phyloP scores from a whole-genome alignment of 2,888 invertebrate species.

The Schizotus pectinicornis region DNA sequence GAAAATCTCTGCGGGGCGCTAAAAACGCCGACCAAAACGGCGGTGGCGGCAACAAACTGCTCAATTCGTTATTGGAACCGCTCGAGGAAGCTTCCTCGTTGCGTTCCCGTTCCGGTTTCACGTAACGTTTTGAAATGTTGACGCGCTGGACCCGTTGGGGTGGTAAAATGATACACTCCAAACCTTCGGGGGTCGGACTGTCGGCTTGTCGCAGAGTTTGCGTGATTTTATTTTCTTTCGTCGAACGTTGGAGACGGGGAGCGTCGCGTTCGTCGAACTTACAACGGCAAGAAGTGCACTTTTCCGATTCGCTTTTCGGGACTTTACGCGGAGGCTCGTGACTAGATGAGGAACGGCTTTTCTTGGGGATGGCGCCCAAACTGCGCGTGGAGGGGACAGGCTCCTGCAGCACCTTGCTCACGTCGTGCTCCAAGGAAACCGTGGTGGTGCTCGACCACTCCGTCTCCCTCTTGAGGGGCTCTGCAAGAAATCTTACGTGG shows the following conservation, averaged over 20 bases:
- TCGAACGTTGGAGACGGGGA: conserved; percentile 41
- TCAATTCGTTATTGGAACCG: conserved; percentile 69
- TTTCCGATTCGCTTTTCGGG: conserved; percentile 54
- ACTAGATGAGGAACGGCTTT: conserved; percentile 49
- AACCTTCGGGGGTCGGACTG: conserved; percentile 45
- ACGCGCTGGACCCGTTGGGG: conserved; percentile 49
- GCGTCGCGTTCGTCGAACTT: conserved; percentile 31
- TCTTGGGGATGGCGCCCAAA: conserved; percentile 76
- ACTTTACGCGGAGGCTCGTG: conserved; percentile 38
- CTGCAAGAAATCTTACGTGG: conserved; percentile 40
- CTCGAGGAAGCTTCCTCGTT: conserved; percentile 59
- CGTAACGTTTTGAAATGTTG: conserved; percentile 22
- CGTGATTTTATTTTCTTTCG: conserved; percentile 51
- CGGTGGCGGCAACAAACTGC: conserved; percentile 66
- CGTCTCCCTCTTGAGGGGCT: conserved; percentile 59
- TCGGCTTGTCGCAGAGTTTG: conserved; percentile 45
- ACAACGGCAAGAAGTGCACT: conserved; percentile 49
- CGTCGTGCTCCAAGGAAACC: conserved; percentile 59
- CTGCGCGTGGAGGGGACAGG: conserved; percentile 60
- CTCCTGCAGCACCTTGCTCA: conserved; percentile 63
- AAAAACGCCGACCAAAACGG: conserved; percentile 68
- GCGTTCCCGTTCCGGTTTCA: conserved; percentile 41
- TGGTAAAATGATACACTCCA: conserved; percentile 57
- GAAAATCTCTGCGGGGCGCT: conserved; percentile 66
- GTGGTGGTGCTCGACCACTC: conserved; percentile 61